These are phyloP conservation scores for Corythucha ciliata DNA, from an alignment of 2,888 invertebrate species.

Conservation along the genomic window DNA sequence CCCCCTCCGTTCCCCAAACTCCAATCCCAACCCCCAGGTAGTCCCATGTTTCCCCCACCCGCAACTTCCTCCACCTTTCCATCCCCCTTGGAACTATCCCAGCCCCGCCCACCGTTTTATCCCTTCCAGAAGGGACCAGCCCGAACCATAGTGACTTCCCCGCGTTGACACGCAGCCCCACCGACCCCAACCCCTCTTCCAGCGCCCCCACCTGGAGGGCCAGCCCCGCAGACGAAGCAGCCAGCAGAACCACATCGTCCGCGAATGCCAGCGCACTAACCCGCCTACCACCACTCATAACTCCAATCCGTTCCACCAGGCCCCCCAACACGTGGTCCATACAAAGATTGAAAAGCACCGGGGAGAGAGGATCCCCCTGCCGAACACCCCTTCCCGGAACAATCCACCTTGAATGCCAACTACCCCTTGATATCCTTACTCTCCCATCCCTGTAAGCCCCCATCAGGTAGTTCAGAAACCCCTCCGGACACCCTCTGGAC, in stretches of 20 bases:
- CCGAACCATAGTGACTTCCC: slow-evolving; percentile 29
- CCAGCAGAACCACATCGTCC: slow-evolving; percentile 6
- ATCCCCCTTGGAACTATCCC: too few species aligned
- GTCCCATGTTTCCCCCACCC: neutral
- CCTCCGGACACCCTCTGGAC: slow-evolving; percentile 38
- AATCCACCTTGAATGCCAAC: neutral
- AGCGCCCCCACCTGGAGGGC: neutral
- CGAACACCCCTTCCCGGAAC: slow-evolving; percentile 8
- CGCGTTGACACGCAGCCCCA: neutral
- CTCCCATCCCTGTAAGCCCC: neutral
- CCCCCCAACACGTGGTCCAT: slow-evolving; percentile 20
- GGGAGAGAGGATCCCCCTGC: slow-evolving; percentile 14
- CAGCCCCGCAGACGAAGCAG: neutral
- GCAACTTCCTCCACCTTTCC: neutral
- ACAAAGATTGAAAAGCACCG: slow-evolving; percentile 7
- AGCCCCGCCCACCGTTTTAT: too few species aligned
- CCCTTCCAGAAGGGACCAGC: slow-evolving; percentile 29
- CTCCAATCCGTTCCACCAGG: slow-evolving; percentile 16
- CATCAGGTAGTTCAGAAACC: slow-evolving; percentile 37
- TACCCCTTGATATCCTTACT: neutral
- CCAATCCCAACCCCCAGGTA: slow-evolving; percentile 1
- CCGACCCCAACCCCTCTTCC: neutral
- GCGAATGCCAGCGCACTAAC: slow-evolving; percentile 19
- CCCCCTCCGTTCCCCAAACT: neutral
- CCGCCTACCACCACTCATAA: slow-evolving; percentile 22